A percentile compares a stretch with the other conserved stretches of the same genome.
These are phyloP conservation scores for Platanista minor DNA, from an alignment of 2,113 vertebrate genomes.

Conservation along the genomic window DNA sequence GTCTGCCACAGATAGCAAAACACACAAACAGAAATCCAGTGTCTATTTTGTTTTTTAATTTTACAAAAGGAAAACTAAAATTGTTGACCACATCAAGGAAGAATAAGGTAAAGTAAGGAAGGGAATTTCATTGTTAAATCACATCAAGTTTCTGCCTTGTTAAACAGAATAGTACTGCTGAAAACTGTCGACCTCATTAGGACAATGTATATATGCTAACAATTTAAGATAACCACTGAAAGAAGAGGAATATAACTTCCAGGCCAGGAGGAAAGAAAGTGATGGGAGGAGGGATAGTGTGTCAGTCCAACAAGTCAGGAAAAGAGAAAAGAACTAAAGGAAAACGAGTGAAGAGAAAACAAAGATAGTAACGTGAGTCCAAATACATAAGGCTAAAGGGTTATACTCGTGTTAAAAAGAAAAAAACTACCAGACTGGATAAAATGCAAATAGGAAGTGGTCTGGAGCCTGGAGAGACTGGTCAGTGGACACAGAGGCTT, in stretches of 20 bases:
- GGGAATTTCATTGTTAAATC: background rate
- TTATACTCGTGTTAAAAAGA: background rate
- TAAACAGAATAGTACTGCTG: background rate
- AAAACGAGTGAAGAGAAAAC: background rate
- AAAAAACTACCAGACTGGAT: background rate
- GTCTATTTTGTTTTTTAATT: background rate
- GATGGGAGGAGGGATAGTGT: background rate
- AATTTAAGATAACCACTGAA: background rate
- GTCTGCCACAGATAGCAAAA: slow-evolving; percentile 23
- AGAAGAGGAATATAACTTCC: background rate
- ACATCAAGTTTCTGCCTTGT: background rate
- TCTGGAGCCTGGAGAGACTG: background rate
- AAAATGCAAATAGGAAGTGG: background rate
- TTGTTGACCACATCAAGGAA: background rate
- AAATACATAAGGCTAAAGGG: background rate
- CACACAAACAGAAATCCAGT: background rate
- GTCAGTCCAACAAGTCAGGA: background rate
- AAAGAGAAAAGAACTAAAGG: background rate
- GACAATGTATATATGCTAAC: background rate
- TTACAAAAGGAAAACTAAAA: background rate
- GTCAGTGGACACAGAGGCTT: background rate
- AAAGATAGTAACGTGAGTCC: background rate
- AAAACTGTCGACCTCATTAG: background rate
- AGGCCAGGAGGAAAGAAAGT: background rate
- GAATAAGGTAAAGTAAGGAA: background rate